phyloP scores from a whole-genome alignment of 2,888 invertebrate genomes.

The Psylliodes chrysocephalus region DNA sequence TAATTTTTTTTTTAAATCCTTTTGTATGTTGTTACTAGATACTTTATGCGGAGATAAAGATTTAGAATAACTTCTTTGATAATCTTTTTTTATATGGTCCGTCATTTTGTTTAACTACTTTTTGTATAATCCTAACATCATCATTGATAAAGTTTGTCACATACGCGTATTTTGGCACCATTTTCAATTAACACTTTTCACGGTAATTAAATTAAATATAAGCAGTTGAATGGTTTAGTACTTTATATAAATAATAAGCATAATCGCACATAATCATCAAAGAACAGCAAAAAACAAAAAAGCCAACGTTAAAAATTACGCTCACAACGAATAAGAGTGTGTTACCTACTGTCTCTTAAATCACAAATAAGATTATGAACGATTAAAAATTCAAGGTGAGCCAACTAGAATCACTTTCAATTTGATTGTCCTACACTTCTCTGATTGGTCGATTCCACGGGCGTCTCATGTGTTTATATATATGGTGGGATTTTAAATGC shows the following conservation, averaged over 20 bases:
- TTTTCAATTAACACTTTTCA: constrained; percentile 18
- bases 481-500: too few relatives aligned
- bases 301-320: neutral
- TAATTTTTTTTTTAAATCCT: constrained; percentile 34
- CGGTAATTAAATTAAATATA: neutral
- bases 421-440: constrained; percentile 1
- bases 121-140: constrained; percentile 41
- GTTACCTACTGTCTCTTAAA: neutral
- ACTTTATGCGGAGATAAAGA: constrained; percentile 11
- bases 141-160: constrained; percentile 38
- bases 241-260: neutral
- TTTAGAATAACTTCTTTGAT: neutral
- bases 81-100: constrained; percentile 31
- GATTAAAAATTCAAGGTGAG: constrained; percentile 14
- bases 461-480: neutral
- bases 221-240: neutral
- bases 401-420: constrained; percentile 11
- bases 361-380: constrained; percentile 4
- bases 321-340: neutral
- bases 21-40: constrained; percentile 18
- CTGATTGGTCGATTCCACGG: neutral
- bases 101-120: constrained; percentile 43
- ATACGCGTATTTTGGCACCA: constrained; percentile 46
- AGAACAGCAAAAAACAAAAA: neutral
- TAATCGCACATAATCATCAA: neutral